Base-by-base conservation (phyloP, 2,113 vertebrate genomes). In the Megaceryle torquata region DNA sequence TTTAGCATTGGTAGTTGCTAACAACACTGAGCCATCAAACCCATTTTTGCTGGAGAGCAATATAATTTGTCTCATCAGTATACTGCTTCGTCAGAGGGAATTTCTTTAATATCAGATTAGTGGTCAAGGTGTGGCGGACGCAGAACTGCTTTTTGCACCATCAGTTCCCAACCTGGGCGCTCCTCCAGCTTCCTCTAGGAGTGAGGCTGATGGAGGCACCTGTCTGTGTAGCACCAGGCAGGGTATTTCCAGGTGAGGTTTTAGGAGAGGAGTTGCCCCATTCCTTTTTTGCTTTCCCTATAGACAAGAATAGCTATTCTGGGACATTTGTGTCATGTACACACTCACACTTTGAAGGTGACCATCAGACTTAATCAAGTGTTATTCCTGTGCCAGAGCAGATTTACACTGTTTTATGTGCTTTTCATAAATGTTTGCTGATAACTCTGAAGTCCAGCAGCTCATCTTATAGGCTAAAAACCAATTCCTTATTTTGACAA, bases 31-130 rank as follows among this genome's bases (percentile, higher is more conserved):
- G 29, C 56, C 39, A 63, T 26, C 56, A 80, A 59, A 35, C 2
- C 12, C 12, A 5, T 29, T 78, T 84, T 91, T 91, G 15, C 35
- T 82, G 77, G 29, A 75, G 53, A 93, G 6, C 11, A 71, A 12
- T 24, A 22, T 0, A 0, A 68, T 83, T 81, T 78, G 13, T 54
- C 74, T 75, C 4, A 0, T 37, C 3, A 2, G 8, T 10, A 0
- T 33, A 17, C 9, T 37, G 12, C 41, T 70, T 90, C 44, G 63
- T 77, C 60, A 2, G 29, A 8, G 35, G 65, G 68, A 67, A 57
- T 77, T 69, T 57, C 35, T 31, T 1, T 7, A 37, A 7, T 13
- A 10, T 28, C 9, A 8, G 43, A 37, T 84, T n/a, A 4, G 56
- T 1, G 7, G 31, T 37, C 72, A 35, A 2, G 25, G 18, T 1